phyloP scores from a whole-genome alignment of 1,140 invertebrate species.

The Penaeus japonicus region DNA sequence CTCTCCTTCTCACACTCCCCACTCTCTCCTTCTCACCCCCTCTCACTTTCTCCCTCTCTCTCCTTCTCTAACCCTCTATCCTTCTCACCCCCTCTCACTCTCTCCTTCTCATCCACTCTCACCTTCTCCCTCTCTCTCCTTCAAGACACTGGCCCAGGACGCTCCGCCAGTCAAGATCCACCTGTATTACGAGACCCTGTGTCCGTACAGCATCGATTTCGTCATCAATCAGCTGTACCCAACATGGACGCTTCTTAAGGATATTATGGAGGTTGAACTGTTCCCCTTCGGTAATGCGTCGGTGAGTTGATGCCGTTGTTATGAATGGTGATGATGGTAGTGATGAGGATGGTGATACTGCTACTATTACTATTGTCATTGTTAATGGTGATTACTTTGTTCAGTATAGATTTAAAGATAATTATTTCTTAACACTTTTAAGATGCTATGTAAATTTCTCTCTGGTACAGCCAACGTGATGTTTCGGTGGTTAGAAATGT shows the following conservation, averaged over 20 bases:
- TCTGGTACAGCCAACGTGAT: too few relatives aligned
- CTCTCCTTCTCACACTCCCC: too few relatives aligned
- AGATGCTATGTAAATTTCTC: too few relatives aligned
- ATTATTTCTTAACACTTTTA: too few relatives aligned
- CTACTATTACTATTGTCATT: too few relatives aligned
- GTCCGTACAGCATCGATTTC: slow-evolving; percentile 89
- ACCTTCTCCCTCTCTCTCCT: background rate
- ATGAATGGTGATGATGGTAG: background rate
- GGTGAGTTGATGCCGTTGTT: slow-evolving; percentile 66
- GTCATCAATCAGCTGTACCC: slow-evolving; percentile 79
- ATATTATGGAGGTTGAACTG: slow-evolving; percentile 64
- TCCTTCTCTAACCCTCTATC: too few relatives aligned
- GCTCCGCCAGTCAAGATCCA: slow-evolving; percentile 68
- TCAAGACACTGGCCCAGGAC: slow-evolving; percentile 34
- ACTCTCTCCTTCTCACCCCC: too few relatives aligned
- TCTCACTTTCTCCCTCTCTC: too few relatives aligned
- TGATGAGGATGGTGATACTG: background rate
- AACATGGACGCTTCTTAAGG: slow-evolving; percentile 65
- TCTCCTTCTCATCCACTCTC: background rate
- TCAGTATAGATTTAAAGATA: too few relatives aligned
- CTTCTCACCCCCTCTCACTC: background rate
- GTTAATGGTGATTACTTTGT: too few relatives aligned
- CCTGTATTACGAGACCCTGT: slow-evolving; percentile 91
- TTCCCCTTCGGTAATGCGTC: slow-evolving; percentile 91
- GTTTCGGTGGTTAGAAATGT: too few relatives aligned